Conservation (phyloP, 2,113 vertebrate species). For the Tenrec ecaudatus region DNA sequence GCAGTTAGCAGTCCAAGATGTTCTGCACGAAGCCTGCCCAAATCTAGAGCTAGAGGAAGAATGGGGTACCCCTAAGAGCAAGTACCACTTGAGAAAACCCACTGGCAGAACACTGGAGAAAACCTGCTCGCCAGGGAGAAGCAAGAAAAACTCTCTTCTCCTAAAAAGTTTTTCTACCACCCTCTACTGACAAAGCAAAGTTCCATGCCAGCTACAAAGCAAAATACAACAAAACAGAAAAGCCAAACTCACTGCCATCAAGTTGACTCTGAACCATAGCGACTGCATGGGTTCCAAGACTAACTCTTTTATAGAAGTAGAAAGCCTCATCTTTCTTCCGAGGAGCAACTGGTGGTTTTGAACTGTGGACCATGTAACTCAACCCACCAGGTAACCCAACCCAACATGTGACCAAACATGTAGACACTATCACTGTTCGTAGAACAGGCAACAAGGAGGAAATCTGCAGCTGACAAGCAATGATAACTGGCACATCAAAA, state of each 20-base stretch:
- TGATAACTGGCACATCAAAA: not conserved
- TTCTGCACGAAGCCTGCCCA: not conserved
- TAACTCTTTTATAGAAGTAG: too few relatives aligned
- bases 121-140: not conserved
- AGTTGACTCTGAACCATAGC: too few relatives aligned
- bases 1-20: too few relatives aligned
- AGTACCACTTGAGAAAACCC: not conserved
- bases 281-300: too few relatives aligned
- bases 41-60: not conserved
- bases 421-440: not conserved
- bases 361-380: too few relatives aligned
- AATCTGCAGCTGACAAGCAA: not conserved
- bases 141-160: not conserved
- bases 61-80: not conserved
- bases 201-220: not conserved
- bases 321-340: too few relatives aligned
- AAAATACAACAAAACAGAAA: not conserved
- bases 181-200: conserved; percentile 31
- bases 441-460: not conserved
- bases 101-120: not conserved
- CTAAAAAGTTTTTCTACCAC: not conserved
- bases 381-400: too few relatives aligned
- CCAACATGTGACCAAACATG: too few relatives aligned
- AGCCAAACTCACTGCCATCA: too few relatives aligned
- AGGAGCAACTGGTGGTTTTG: too few relatives aligned